These are phyloP conservation scores for Chironomus riparius DNA, from an alignment of 2,888 invertebrate species.

Conservation along the genomic window DNA sequence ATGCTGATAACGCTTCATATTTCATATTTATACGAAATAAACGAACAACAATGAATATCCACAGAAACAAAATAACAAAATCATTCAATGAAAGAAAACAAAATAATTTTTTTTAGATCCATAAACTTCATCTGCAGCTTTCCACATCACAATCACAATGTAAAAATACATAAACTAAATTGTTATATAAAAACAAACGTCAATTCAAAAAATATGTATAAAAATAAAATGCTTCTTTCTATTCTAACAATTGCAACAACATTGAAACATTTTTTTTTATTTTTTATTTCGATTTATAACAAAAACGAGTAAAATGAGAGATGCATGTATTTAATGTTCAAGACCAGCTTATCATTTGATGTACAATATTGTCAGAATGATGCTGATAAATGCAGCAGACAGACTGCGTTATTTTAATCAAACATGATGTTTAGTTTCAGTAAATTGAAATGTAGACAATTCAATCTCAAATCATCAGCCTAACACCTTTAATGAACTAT, in stretches of 20 bases:
- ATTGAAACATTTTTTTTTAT: not conserved
- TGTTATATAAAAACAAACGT: not conserved
- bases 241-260: conserved; percentile 5
- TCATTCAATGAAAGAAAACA: not conserved
- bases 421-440: too few species aligned
- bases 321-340: too few species aligned
- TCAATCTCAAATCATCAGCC: too few species aligned
- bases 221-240: not conserved
- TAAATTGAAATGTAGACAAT: too few species aligned
- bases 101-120: not conserved
- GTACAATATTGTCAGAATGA: too few species aligned
- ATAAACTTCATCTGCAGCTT: conserved; percentile 8
- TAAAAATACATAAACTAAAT: not conserved
- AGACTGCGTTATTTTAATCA: too few species aligned
- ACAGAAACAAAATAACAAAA: not conserved
- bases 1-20: conserved; percentile 1
- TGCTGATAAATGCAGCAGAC: too few species aligned
- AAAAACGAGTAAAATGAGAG: too few species aligned
- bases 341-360: not conserved
- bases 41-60: conserved; percentile 4
- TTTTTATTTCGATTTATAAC: not conserved
- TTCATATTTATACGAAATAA: not conserved
- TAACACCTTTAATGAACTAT: too few species aligned
- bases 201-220: not conserved
- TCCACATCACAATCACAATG: conserved; percentile 5